Conservation (phyloP, 2,797 vertebrate species). For the Thamnophis elegans region DNA sequence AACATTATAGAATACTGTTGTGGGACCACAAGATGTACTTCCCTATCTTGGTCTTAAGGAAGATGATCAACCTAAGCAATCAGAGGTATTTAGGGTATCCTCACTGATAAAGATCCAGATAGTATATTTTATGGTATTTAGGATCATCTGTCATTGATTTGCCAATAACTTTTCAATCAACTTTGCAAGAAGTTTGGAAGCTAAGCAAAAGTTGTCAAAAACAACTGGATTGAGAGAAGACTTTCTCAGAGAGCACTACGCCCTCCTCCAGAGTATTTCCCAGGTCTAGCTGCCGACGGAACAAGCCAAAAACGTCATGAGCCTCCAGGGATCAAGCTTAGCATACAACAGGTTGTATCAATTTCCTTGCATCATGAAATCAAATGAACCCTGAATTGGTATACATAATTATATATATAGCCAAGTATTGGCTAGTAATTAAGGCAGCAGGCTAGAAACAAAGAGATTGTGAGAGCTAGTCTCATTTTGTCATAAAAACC, state of each 20-base stretch:
- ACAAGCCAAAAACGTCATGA: neutral
- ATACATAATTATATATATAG: neutral
- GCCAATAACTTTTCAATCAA: neutral
- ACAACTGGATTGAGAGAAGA: neutral
- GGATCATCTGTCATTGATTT: neutral
- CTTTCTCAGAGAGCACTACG: neutral
- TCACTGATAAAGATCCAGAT: neutral
- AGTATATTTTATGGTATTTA: neutral
- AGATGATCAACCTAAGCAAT: neutral
- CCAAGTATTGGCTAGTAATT: neutral
- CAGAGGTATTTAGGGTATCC: neutral
- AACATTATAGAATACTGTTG: neutral
- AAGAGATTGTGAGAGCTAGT: neutral
- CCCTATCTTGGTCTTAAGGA: neutral
- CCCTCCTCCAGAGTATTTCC: neutral
- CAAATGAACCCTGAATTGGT: neutral
- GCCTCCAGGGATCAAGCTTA: neutral
- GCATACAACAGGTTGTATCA: neutral
- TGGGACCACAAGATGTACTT: neutral
- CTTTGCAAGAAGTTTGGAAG: neutral
- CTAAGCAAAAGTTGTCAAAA: neutral
- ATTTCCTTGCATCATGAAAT: neutral
- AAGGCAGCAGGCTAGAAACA: neutral
- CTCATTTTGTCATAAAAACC: neutral
- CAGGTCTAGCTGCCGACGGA: neutral